Percentiles rank a stretch among this genome's conserved stretches.
Conservation (phyloP, 2,113 vertebrate species). For the Ursus arctos region DNA sequence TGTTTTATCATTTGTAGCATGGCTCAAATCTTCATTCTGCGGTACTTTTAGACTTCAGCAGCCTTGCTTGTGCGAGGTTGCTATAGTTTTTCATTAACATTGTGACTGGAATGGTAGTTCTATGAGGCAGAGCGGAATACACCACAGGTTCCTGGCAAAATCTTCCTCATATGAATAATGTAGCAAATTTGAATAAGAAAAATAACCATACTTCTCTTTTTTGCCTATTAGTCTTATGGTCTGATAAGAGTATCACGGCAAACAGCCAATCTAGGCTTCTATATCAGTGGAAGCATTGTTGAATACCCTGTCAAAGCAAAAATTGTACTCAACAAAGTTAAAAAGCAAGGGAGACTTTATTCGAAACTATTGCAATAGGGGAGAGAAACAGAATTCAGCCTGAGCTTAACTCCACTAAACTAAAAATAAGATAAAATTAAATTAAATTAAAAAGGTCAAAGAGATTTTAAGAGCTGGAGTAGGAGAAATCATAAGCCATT, state of each 20-base stretch:
- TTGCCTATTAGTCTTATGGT: neutral
- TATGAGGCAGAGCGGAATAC: neutral
- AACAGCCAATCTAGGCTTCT: neutral
- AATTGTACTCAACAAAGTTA: neutral
- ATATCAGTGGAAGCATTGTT: neutral
- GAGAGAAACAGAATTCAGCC: neutral
- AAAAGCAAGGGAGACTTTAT: neutral
- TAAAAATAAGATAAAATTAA: neutral
- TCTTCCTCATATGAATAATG: neutral
- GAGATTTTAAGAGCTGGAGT: neutral
- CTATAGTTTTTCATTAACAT: neutral
- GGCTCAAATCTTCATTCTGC: neutral
- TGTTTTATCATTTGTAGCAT: neutral
- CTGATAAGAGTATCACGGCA: neutral
- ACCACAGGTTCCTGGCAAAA: neutral
- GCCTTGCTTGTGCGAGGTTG: neutral
- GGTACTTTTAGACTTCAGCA: neutral
- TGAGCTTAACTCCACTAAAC: neutral
- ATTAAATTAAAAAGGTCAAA: neutral
- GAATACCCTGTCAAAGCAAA: neutral
- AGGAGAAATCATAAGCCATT: neutral
- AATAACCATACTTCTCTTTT: neutral
- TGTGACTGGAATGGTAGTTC: neutral
- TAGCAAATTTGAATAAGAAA: neutral
- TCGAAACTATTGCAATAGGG: neutral